phyloP scores from a whole-genome alignment of 2,113 vertebrate species.

The Nothoprocta perdicaria region DNA sequence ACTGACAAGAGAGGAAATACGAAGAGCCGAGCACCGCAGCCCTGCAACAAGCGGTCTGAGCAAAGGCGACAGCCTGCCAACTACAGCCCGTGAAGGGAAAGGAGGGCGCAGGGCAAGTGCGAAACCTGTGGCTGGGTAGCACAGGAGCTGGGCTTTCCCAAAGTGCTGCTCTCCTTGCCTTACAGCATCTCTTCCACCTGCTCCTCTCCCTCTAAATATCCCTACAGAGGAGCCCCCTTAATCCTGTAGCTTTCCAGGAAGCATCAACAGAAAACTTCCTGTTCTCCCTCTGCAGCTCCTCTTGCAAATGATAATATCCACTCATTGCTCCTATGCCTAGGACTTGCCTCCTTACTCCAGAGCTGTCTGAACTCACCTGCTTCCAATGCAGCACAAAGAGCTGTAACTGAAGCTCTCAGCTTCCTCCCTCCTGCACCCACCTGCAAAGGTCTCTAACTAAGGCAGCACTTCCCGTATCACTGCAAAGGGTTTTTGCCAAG shows the following conservation, averaged over 20 bases:
- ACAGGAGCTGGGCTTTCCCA: fast-evolving
- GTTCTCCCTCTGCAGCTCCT: not conserved
- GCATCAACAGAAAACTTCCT: not conserved
- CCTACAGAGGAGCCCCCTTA: not conserved
- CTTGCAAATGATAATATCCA: not conserved
- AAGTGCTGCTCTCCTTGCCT: fast-evolving
- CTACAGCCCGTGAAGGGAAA: fast-evolving
- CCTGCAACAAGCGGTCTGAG: fast-evolving
- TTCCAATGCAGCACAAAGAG: not conserved
- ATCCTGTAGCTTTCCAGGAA: fast-evolving
- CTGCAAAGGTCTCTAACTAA: fast-evolving
- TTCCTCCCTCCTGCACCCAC: fast-evolving
- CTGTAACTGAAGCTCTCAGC: fast-evolving
- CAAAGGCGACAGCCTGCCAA: fast-evolving
- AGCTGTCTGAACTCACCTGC: too few species aligned
- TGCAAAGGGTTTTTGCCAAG: fast-evolving
- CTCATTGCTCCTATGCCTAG: not conserved
- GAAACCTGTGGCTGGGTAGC: fast-evolving
- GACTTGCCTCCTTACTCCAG: too few species aligned
- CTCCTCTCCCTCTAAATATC: not conserved
- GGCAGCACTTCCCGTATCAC: not conserved
- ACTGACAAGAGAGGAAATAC: not conserved
- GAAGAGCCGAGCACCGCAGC: fast-evolving
- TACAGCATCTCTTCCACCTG: not conserved
- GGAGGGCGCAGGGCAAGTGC: not conserved